Conservation (phyloP, 2,797 vertebrate genomes). For the Sphenopsis melanotis region DNA sequence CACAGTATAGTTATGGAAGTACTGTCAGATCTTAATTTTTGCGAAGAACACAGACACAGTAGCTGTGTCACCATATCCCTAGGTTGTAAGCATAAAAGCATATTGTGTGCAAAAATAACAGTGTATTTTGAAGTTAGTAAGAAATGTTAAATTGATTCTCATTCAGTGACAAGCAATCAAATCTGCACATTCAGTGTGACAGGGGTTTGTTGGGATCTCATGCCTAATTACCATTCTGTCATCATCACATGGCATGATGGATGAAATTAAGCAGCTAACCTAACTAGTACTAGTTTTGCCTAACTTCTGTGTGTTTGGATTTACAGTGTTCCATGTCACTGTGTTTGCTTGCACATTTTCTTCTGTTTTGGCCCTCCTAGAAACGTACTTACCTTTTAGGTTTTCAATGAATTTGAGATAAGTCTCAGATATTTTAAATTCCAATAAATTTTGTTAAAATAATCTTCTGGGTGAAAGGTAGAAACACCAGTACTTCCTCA, state of each 20-base stretch:
- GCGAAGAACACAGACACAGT: background rate
- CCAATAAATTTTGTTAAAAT: background rate
- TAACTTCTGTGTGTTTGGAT: background rate
- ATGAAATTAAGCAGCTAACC: background rate
- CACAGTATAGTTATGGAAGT: background rate
- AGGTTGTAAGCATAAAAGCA: background rate
- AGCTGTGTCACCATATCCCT: background rate
- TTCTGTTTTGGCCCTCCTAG: background rate
- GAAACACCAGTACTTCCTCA: background rate
- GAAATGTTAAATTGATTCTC: background rate
- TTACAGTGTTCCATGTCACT: background rate
- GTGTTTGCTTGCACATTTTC: background rate
- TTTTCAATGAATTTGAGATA: background rate
- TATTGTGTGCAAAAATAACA: background rate
- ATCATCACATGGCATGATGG: background rate
- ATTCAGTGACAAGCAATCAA: background rate
- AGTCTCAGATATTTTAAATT: background rate
- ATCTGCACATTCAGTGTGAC: background rate
- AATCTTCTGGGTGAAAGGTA: background rate
- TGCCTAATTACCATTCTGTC: background rate
- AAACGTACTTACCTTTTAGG: background rate
- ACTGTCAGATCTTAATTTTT: background rate
- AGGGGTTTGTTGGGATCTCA: background rate
- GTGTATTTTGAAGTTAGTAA: background rate
- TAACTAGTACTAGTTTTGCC: background rate